These are phyloP conservation scores for Antigone vipio DNA, from an alignment of 2,113 vertebrate species.

Conservation along the genomic window DNA sequence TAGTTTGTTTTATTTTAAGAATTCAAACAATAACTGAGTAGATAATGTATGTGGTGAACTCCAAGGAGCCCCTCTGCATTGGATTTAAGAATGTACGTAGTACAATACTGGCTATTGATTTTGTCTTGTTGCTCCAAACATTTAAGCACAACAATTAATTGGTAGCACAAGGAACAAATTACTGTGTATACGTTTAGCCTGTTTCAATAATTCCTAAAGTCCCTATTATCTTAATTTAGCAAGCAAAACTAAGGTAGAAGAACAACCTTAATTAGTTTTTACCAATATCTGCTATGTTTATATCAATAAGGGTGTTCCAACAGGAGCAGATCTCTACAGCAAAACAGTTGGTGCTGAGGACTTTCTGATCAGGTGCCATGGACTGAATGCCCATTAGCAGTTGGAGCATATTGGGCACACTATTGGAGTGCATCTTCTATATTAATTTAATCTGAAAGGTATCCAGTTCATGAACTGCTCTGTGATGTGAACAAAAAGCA, in stretches of 20 bases:
- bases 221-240: neutral
- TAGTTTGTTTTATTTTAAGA: neutral
- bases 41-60: neutral
- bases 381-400: neutral
- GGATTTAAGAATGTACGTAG: neutral
- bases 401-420: neutral
- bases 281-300: neutral
- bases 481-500: neutral
- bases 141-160: neutral
- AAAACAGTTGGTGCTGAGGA: neutral
- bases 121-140: neutral
- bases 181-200: neutral
- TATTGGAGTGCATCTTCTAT: neutral
- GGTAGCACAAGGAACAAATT: neutral
- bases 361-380: neutral
- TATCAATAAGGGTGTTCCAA: neutral
- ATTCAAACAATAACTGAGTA: neutral
- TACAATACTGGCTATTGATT: fast-evolving
- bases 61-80: neutral
- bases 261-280: neutral
- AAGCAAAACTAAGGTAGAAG: neutral
- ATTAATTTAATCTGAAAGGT: constrained; percentile 6
- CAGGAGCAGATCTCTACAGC: neutral
- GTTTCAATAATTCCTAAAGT: neutral
- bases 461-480: neutral